Evolutionary conservation across 2,888 invertebrate species (phyloP), one percentile per base, ranked within the genome.

Genomic region (Epsilonema sp.): DNA sequence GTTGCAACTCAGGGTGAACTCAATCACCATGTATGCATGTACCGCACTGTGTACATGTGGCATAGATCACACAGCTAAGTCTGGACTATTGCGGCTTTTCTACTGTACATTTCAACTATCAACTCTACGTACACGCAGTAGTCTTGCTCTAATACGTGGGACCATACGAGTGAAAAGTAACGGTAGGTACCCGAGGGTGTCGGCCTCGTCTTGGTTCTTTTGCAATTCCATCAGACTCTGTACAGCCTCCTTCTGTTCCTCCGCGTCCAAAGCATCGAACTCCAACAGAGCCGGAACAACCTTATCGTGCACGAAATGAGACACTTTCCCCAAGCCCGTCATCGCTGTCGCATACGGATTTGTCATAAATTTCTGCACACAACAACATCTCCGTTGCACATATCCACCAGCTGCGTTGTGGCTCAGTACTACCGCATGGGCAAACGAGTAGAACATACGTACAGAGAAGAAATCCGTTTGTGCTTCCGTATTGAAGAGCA

Each of bases 321-420:
- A 79, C 23, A 87, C 74, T 68, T 84, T 85, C 23, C 83, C 79
- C 67, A 87, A 83, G 1, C 83, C 80, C 58, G 80, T 81, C 71
- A 84, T 65, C 0, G 85, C 80, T 1, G 82, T 79, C 60, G 80
- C 80, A 61, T 81, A 81, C 0, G 87, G 85, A 60, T 82, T 73
- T 49, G 75, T 70, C 52, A 70, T 61, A 52, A 73, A 68, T 55
- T 70, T 66, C 71, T 73, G 59, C 42, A 62, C 56, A 40, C 48
- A 26, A 52, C 39, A 21, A 31, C 8, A 8, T 31, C 31, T 16
- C 8, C 31, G 8, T 11, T n/a, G n/a, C n/a, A n/a, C n/a, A n/a
- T n/a, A n/a, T n/a, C n/a, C n/a, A n/a, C n/a, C n/a, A n/a, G n/a
- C n/a, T n/a, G n/a, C n/a, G n/a, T n/a, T n/a, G n/a, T n/a, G n/a